Evolutionary conservation across 2,888 invertebrate species (phyloP).

Genomic region (Thymelicus acteon): DNA sequence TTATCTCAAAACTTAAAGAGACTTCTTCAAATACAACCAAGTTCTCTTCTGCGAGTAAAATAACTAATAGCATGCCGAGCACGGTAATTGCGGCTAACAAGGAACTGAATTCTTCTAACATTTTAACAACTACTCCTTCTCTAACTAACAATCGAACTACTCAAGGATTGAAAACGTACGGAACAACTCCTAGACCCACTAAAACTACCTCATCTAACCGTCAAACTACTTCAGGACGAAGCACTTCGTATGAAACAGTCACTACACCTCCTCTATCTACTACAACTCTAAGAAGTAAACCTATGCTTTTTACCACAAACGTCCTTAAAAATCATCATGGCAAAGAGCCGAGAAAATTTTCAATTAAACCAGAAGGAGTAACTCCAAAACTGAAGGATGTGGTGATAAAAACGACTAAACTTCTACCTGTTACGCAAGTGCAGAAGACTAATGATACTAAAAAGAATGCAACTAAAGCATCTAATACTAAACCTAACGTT

Average conservation of each 20-base stretch:
- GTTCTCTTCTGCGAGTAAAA: conserved; percentile 53
- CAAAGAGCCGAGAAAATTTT: conserved; percentile 39
- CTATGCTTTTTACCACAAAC: conserved; percentile 40
- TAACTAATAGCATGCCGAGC: conserved; percentile 77
- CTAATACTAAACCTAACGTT: conserved; percentile 52
- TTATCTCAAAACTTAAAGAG: conserved; percentile 18
- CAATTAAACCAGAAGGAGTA: conserved; percentile 11
- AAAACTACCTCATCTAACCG: conserved; percentile 22
- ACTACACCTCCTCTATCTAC: conserved; percentile 21
- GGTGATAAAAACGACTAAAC: conserved; percentile 41
- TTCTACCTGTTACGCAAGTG: conserved; percentile 39
- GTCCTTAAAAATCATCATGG: conserved; percentile 29
- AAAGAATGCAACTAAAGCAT: conserved; percentile 46
- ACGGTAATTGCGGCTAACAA: conserved; percentile 56
- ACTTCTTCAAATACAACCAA: conserved; percentile 36
- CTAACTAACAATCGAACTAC: conserved; percentile 50
- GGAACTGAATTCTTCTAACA: conserved; percentile 62
- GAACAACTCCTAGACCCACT: conserved; percentile 46
- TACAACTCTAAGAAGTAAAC: conserved; percentile 30
- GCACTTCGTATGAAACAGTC: conserved; percentile 8
- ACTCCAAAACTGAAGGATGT: conserved; percentile 37
- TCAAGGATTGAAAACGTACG: conserved; percentile 40
- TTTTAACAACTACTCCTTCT: conserved; percentile 59
- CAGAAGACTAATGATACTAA: conserved; percentile 41
- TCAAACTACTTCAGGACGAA: conserved; percentile 26